Base-by-base conservation (phyloP, 92 coral and sea anemone genomes). In the Metridium senile region DNA sequence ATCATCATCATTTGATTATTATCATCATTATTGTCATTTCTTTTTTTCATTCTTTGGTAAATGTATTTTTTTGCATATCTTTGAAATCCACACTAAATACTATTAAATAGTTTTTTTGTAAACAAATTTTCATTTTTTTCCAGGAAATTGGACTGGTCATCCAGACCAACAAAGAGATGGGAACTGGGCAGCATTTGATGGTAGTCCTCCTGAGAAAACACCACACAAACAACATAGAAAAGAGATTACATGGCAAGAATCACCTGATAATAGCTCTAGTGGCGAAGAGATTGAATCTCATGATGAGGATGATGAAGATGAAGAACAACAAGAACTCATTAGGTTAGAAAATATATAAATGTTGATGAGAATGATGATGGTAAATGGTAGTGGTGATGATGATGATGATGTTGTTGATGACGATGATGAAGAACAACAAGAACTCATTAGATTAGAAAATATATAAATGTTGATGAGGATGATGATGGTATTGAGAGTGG, bases 261-360 rank as follows among this genome's bases (percentile, higher is more conserved):
- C 85, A 51, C 77, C 76, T 28, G 97, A 88, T 13, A 89, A 91
- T 81, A 91, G 97, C 85, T 91, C 97, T n/a, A 91, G 97, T 72
- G 97, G 85, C 61, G 97, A 91, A 62, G 97, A 91, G 28, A 83
- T 84, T 11, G 92, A 88, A n/a, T 85, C 59, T 21, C 20, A 54
- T 54, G 59, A 54, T 54, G 59, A 54, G 2, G 97, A 81, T 0
- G 83, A 79, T 0, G 83, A 79, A 16, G 97, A 93, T 0, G 97
- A 91, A 74, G 93, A 91, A 28, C 93, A 93, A 28, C 90, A 89
- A 75, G 93, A 78, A 13, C 82, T 91, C 8, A 66, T 91, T 17
- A 91, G 97, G 97, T 88, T 22, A 59, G 84, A 33, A 11, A 39
- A 4, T 39, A 39, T 39, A 13, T 39, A 39, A 39, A 39, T 39